These are phyloP conservation scores for Fregata magnificens DNA, from an alignment of 2,113 vertebrate genomes.

Conservation along the genomic window DNA sequence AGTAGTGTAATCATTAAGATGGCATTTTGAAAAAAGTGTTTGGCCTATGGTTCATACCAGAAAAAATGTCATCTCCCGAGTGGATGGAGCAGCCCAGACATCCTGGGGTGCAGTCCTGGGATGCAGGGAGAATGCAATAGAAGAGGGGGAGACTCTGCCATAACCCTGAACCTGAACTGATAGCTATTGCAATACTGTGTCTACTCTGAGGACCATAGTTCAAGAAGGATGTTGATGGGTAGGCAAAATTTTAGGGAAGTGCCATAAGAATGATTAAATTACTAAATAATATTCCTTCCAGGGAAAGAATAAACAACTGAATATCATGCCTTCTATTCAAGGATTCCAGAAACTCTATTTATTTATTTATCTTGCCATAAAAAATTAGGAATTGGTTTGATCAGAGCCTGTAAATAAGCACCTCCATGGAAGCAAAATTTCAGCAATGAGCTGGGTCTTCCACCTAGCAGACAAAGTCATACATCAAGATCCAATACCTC, in stretches of 20 bases:
- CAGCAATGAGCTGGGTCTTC: neutral
- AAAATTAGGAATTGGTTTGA: neutral
- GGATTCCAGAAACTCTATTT: neutral
- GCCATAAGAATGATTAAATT: neutral
- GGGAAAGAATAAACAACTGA: neutral
- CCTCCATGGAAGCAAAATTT: neutral
- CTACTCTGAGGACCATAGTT: neutral
- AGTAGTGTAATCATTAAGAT: neutral
- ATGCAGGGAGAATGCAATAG: neutral
- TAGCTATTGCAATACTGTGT: neutral
- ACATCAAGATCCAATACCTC: neutral
- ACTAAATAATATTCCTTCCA: neutral
- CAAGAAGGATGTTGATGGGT: neutral
- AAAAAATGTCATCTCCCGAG: neutral
- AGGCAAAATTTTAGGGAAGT: neutral
- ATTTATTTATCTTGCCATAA: neutral
- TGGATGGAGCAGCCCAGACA: neutral
- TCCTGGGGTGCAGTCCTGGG: neutral
- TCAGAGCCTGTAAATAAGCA: neutral
- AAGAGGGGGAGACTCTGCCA: neutral
- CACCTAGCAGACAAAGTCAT: neutral
- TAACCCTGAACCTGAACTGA: neutral
- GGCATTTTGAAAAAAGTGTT: neutral
- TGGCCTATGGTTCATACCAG: neutral
- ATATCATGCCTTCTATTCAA: neutral